These are phyloP conservation scores for Danio choprae DNA, from an alignment of 2,797 vertebrate species.

Conservation along the genomic window DNA sequence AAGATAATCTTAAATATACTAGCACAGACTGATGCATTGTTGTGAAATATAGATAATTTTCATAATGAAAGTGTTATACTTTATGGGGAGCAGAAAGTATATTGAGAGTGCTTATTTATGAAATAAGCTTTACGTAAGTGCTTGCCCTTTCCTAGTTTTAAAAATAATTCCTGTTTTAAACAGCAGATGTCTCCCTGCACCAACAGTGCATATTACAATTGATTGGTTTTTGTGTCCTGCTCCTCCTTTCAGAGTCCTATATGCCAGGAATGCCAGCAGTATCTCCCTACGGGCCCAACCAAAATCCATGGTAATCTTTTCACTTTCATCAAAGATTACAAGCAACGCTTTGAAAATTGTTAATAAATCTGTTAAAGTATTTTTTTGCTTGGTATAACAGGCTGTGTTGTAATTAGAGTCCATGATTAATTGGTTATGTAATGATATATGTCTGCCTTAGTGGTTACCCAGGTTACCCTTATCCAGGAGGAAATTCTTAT, in stretches of 20 bases:
- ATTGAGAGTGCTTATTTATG: background rate
- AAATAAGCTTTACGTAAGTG: background rate
- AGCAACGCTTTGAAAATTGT: background rate
- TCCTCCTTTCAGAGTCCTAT: slow-evolving; percentile 86
- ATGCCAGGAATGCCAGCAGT: slow-evolving; percentile 92
- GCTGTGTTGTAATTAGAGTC: background rate
- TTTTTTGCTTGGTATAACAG: background rate
- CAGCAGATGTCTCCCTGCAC: slow-evolving; percentile 72
- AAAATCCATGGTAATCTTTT: slow-evolving; percentile 87
- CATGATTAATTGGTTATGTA: slow-evolving; percentile 19
- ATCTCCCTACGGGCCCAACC: slow-evolving; percentile 85
- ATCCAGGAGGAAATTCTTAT: slow-evolving; percentile 85
- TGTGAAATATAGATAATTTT: background rate
- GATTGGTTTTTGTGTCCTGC: slow-evolving; percentile 31
- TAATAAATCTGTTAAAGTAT: background rate
- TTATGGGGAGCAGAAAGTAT: too few relatives aligned
- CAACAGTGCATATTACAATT: slow-evolving; percentile 13
- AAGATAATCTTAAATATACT: background rate
- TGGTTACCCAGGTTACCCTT: slow-evolving; percentile 90
- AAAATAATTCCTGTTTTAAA: slow-evolving; percentile 13
- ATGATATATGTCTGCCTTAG: slow-evolving; percentile 64
- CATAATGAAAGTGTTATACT: too few relatives aligned
- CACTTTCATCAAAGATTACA: background rate
- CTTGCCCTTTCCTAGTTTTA: background rate
- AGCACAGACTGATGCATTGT: background rate